Conservation (phyloP, 2,888 invertebrate genomes). For the Leptogaster cylindrica region DNA sequence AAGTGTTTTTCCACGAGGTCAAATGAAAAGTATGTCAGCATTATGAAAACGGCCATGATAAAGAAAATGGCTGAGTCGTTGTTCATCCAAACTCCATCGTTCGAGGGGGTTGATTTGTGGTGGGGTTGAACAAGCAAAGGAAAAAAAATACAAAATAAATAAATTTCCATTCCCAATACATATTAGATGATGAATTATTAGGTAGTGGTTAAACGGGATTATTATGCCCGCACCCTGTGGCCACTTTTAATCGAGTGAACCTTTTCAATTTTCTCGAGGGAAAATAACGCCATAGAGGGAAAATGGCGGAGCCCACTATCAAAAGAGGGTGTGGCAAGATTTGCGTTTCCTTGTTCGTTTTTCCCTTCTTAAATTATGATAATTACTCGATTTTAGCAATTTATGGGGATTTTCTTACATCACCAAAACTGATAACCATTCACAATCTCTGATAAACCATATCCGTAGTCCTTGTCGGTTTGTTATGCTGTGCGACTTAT, state of each 20-base stretch:
- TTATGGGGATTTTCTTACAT: constrained; percentile 27
- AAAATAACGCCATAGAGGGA: constrained; percentile 21
- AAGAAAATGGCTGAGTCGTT: constrained; percentile 39
- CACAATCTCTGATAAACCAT: constrained; percentile 36
- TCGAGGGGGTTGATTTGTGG: neutral
- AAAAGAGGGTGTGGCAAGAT: constrained; percentile 26
- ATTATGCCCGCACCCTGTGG: constrained; percentile 26
- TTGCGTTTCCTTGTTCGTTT: constrained; percentile 35
- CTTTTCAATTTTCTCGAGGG: constrained; percentile 27
- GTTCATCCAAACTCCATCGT: neutral
- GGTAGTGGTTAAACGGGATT: constrained; percentile 19
- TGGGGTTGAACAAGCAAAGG: too few species aligned
- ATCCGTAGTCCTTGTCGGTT: constrained; percentile 18
- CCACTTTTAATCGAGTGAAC: neutral
- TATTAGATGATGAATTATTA: constrained; percentile 33
- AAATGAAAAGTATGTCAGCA: constrained; percentile 12
- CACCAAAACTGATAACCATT: constrained; percentile 24
- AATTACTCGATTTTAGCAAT: constrained; percentile 36
- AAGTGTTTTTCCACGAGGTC: constrained; percentile 17
- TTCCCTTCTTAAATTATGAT: constrained; percentile 37
- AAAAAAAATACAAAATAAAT: too few species aligned
- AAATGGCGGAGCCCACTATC: constrained; percentile 31
- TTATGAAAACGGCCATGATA: constrained; percentile 32
- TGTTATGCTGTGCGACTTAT: neutral
- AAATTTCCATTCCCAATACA: constrained; percentile 8